These are phyloP conservation scores for Ophion slaviceki DNA, from an alignment of 2,888 invertebrate genomes.

Conservation along the genomic window DNA sequence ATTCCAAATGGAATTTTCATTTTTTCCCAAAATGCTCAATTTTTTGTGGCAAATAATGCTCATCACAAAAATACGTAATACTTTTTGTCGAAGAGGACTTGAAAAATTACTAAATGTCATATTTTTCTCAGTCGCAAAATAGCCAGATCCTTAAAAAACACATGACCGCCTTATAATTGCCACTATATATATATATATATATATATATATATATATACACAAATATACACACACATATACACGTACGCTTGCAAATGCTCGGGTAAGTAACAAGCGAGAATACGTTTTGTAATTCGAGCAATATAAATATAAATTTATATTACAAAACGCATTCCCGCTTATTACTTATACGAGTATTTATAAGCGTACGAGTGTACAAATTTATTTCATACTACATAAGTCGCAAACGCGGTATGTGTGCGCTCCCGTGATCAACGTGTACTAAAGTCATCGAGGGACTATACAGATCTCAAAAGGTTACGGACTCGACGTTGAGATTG, in stretches of 20 bases:
- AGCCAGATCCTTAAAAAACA: no score
- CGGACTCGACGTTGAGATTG: slow-evolving; percentile 64
- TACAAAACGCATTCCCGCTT: neutral
- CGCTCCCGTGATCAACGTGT: slow-evolving; percentile 55
- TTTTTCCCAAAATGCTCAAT: no score
- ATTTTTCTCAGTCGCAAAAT: no score
- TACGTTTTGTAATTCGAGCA: neutral
- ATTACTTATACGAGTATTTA: neutral
- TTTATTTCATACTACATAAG: slow-evolving; percentile 57
- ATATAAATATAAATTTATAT: neutral
- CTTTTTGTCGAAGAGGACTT: no score
- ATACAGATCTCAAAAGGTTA: slow-evolving; percentile 69
- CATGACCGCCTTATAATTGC: no score
- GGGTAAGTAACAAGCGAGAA: slow-evolving; percentile 1
- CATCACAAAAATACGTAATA: no score
- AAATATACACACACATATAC: neutral
- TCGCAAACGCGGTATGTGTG: slow-evolving; percentile 32
- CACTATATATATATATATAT: neutral
- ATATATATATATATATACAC: neutral
- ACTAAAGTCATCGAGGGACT: slow-evolving; percentile 55
- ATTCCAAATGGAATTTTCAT: no score
- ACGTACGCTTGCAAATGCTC: neutral
- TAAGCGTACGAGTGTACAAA: slow-evolving; percentile 44
- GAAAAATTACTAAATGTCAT: no score
- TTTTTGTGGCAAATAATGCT: no score